Evolutionary conservation across 2,797 vertebrate species (phyloP), one percentile per base, ranked within the genome.

Genomic region (Neostethus bicornis): DNA sequence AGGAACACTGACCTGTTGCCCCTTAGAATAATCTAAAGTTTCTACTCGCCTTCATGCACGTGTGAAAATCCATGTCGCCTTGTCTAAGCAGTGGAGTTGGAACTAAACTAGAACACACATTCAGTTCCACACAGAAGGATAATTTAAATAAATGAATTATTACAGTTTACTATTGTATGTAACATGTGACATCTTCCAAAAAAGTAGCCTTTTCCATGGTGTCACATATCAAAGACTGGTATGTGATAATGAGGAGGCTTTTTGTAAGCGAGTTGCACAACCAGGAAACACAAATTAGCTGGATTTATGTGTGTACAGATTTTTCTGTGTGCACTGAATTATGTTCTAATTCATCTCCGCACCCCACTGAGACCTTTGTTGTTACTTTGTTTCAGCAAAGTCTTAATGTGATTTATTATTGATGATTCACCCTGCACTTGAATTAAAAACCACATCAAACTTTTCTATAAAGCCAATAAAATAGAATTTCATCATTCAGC

Each of bases 391-490:
- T 79, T 61, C 59, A 66, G 52, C 59, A 73, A 46, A 47, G 59
- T 73, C 79, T 78, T 62, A 59, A 65, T 78, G 52, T 59, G 66
- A 79, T 84, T 59, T 61, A 87, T 83, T 79, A 83, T 79, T 81
- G 77, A 85, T 74, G 66, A 82, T 59, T 56, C 51, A 13, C 56
- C 60, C 70, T 80, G 64, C 62, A 46, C 76, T 56, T 66, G 75
- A 80, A 81, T 84, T 83, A 77, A 79, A 79, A 79, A 79, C 71
- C 59, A 73, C 67, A 80, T 75, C 75, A 61, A 81, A 81, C 70
- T 51, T 50, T 66, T 76, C 20, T 70, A 66, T 74, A 80, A 73
- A 65, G 73, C 57, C 32, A 57, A 72, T 43, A 70, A 59, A 62
- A 63, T 58, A 85, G 84, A 75, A 83, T 75, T 66, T 72, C 65